Evolutionary conservation across 1,140 invertebrate genomes (phyloP).

Genomic region (Liolophura sinensis): DNA sequence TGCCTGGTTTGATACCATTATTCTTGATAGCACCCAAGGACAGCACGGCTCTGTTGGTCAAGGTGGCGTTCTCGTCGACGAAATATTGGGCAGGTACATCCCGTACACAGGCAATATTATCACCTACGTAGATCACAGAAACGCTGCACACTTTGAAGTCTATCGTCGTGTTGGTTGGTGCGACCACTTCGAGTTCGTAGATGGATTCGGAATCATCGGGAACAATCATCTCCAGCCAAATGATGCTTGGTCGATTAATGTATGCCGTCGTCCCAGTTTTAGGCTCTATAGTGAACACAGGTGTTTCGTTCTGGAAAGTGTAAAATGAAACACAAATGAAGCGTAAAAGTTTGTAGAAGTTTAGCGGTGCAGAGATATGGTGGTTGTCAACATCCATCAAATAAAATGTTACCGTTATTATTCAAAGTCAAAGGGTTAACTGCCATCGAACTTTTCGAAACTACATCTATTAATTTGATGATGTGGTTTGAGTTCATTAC

Average conservation of each 20-base stretch:
- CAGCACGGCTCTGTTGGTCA: slow-evolving; percentile 1
- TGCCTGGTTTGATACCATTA: slow-evolving; percentile 8
- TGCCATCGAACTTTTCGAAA: too few species aligned
- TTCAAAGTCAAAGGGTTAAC: too few species aligned
- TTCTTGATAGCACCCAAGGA: slow-evolving; percentile 23
- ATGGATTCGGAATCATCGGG: neutral
- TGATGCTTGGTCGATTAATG: neutral
- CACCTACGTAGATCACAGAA: slow-evolving; percentile 13
- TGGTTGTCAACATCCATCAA: too few species aligned
- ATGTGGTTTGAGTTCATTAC: too few species aligned
- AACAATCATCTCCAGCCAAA: neutral
- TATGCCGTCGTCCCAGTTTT: too few species aligned
- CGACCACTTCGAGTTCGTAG: slow-evolving; percentile 17
- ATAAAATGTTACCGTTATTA: too few species aligned
- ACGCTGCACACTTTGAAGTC: slow-evolving; percentile 23
- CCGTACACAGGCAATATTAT: slow-evolving; percentile 26
- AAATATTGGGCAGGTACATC: neutral
- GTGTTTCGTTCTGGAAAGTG: too few species aligned
- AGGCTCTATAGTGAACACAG: too few species aligned
- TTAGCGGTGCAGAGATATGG: too few species aligned
- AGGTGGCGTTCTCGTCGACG: neutral
- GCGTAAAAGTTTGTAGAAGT: too few species aligned
- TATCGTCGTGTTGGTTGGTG: slow-evolving; percentile 3
- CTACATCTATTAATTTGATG: too few species aligned
- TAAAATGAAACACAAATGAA: too few species aligned